phyloP scores from a whole-genome alignment of 37 sponge, comb jelly and placozoan species.

The Axinella damicornis region DNA sequence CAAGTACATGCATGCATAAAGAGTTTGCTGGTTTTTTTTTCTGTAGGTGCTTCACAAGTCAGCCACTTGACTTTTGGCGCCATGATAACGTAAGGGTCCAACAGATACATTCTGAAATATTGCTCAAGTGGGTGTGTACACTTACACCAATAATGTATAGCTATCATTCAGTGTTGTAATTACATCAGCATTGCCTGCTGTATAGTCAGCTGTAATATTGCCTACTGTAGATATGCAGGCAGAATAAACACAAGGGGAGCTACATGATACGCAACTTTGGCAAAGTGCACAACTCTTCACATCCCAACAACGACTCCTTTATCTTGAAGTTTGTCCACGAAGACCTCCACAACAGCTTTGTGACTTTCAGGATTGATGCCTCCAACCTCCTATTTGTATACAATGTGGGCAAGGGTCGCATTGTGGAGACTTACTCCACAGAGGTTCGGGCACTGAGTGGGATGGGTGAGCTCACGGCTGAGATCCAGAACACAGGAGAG shows the following conservation, averaged over 20 bases:
- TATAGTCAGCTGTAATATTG: too few relatives aligned
- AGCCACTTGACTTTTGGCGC: constrained; percentile 70
- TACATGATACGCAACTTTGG: constrained; percentile 80
- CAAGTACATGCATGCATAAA: neutral
- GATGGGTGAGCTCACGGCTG: constrained; percentile 54
- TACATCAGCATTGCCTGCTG: neutral
- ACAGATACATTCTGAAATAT: too few relatives aligned
- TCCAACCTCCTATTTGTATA: constrained; percentile 65
- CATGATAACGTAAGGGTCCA: constrained; percentile 64
- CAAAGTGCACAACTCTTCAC: constrained; percentile 54
- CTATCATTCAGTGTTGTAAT: constrained; percentile 2
- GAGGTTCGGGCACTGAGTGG: constrained; percentile 43
- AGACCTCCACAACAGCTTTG: constrained; percentile 79
- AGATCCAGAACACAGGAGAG: constrained; percentile 80
- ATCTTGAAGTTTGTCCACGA: constrained; percentile 51
- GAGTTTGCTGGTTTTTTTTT: neutral
- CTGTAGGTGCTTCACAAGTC: constrained; percentile 71
- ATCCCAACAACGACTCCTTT: constrained; percentile 65
- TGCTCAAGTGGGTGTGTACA: too few relatives aligned
- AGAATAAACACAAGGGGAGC: constrained; percentile 35
- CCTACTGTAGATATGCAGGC: constrained; percentile 25
- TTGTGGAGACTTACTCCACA: constrained; percentile 55
- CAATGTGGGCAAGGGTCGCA: constrained; percentile 67
- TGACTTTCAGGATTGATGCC: constrained; percentile 79
- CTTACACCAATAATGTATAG: too few relatives aligned